These are phyloP conservation scores for Cyanoderma ruficeps DNA, from an alignment of 2,113 vertebrate genomes.

Conservation along the genomic window DNA sequence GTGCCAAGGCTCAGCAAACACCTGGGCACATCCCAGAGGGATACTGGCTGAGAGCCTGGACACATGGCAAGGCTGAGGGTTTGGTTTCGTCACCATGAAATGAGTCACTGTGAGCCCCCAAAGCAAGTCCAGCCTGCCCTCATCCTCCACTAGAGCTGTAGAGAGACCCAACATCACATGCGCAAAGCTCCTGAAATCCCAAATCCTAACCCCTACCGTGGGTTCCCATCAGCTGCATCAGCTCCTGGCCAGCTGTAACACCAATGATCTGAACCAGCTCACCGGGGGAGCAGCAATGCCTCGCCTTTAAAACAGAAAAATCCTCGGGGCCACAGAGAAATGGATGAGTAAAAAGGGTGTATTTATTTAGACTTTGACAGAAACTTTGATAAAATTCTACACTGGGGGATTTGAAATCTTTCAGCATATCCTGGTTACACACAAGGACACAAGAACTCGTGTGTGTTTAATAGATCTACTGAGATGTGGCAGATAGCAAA, in stretches of 20 bases:
- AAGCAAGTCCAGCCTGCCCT: neutral
- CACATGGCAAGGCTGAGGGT: neutral
- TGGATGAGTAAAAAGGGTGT: neutral
- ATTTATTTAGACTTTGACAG: neutral
- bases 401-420: neutral
- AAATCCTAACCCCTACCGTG: neutral
- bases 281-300: accelerated
- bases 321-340: neutral
- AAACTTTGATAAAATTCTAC: neutral
- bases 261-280: neutral
- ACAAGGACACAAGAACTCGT: conserved; percentile 7
- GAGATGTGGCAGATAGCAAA: conserved; percentile 44
- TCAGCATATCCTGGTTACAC: neutral
- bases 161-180: neutral
- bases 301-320: neutral
- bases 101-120: neutral
- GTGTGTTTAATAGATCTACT: conserved; percentile 15
- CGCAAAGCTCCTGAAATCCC: neutral
- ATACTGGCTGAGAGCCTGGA: neutral
- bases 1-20: neutral
- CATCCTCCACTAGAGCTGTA: neutral
- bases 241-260: neutral
- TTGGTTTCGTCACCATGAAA: neutral
- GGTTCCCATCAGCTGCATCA: neutral
- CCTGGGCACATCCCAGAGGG: neutral